Evolutionary conservation across 2,888 invertebrate genomes (phyloP).

Genomic region (Heliconius ethilla): DNA sequence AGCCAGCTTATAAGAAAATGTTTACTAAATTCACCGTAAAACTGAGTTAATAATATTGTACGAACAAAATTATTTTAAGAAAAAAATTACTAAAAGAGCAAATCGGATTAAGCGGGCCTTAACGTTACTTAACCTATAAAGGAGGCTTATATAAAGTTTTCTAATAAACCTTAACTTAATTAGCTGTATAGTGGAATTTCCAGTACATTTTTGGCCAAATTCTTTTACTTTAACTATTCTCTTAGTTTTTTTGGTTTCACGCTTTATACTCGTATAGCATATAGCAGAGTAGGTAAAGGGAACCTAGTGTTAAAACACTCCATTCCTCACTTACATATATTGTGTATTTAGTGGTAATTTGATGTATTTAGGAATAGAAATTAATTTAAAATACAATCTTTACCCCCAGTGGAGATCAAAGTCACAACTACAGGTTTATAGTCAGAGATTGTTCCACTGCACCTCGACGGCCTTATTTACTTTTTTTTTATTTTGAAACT

Average conservation of each 20-base stretch:
- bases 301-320: background rate
- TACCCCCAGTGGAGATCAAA: too few relatives aligned
- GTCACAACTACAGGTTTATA: too few relatives aligned
- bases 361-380: too few relatives aligned
- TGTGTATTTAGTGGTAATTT: background rate
- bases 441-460: too few relatives aligned
- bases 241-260: background rate
- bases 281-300: background rate
- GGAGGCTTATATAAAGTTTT: slow-evolving; percentile 40
- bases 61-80: slow-evolving; percentile 24
- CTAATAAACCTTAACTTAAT: slow-evolving; percentile 44
- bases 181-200: slow-evolving; percentile 40
- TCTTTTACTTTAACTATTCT: slow-evolving; percentile 28
- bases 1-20: slow-evolving; percentile 18
- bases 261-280: background rate
- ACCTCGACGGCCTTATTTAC: too few relatives aligned
- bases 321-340: too few relatives aligned
- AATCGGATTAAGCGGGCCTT: slow-evolving; percentile 28
- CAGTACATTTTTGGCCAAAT: slow-evolving; percentile 34
- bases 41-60: slow-evolving; percentile 35
- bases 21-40: slow-evolving; percentile 25
- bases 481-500: too few relatives aligned
- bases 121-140: slow-evolving; percentile 34
- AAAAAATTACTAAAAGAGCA: slow-evolving; percentile 34
- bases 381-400: too few relatives aligned